These are phyloP conservation scores for Neosilurus hyrtlii DNA, from an alignment of 2,797 vertebrate species.

Conservation along the genomic window DNA sequence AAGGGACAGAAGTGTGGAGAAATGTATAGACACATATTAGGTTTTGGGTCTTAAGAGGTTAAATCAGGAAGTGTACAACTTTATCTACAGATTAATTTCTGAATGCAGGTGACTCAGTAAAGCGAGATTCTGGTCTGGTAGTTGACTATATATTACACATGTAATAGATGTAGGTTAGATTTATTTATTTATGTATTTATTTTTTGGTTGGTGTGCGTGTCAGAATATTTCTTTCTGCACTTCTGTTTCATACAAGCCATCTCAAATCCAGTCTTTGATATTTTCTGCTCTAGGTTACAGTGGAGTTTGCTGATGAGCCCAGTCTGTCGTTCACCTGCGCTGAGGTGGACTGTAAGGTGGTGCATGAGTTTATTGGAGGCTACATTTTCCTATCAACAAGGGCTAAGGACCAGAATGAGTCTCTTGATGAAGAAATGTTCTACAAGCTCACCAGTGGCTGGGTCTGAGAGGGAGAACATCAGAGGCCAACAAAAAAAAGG, in stretches of 20 bases:
- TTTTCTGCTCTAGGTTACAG: slow-evolving; percentile 80
- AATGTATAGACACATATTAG: too few species aligned
- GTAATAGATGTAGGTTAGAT: not conserved
- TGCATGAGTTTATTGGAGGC: slow-evolving; percentile 97
- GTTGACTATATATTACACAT: not conserved
- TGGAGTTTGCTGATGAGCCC: slow-evolving; percentile 95
- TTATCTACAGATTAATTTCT: not conserved
- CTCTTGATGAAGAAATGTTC: slow-evolving; percentile 99
- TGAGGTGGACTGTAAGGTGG: slow-evolving; percentile 97
- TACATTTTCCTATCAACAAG: slow-evolving; percentile 98
- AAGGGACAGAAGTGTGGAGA: too few species aligned
- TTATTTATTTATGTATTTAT: too few species aligned
- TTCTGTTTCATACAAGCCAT: not conserved
- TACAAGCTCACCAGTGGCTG: slow-evolving; percentile 99
- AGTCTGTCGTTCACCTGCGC: slow-evolving; percentile 92
- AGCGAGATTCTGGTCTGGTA: not conserved
- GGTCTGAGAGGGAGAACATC: slow-evolving; percentile 81
- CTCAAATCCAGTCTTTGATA: not conserved
- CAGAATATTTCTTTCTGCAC: not conserved
- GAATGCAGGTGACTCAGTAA: not conserved
- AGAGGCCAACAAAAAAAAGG: not conserved
- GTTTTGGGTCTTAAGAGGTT: too few species aligned
- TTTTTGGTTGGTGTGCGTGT: too few species aligned
- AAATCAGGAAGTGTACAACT: not conserved
- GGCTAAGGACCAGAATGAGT: slow-evolving; percentile 98